Percentiles rank a stretch among this genome's conserved stretches.
Conservation (phyloP, 2,888 invertebrate species). For the Eupelmus urozonus region DNA sequence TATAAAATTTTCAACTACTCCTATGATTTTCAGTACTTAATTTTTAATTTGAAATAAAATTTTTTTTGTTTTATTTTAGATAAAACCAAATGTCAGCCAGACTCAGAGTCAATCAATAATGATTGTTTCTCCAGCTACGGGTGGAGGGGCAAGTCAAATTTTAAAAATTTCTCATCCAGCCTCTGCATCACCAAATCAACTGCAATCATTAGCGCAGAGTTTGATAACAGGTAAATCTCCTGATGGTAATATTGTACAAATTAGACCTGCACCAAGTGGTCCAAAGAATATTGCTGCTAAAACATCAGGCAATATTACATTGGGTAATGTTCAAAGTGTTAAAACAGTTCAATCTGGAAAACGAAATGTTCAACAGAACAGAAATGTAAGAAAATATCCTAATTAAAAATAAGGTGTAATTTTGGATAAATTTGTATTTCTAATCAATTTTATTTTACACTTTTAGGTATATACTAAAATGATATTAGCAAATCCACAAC, state of each 20-base stretch:
- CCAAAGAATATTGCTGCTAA: slow-evolving; percentile 72
- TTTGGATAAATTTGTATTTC: neutral
- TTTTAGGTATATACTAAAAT: slow-evolving; percentile 71
- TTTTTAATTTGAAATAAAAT: neutral
- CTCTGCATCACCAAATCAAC: slow-evolving; percentile 73
- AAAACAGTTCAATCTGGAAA: slow-evolving; percentile 72
- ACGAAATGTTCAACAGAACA: slow-evolving; percentile 76
- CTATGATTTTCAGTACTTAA: slow-evolving; percentile 2
- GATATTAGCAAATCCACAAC: slow-evolving; percentile 74
- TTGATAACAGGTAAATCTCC: slow-evolving; percentile 75
- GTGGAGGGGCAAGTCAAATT: slow-evolving; percentile 75
- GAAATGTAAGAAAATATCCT: slow-evolving; percentile 69
- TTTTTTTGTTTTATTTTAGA: slow-evolving; percentile 61
- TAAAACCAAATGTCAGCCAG: slow-evolving; percentile 69
- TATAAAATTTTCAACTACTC: neutral
- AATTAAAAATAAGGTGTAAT: slow-evolving; percentile 13
- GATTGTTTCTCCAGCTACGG: slow-evolving; percentile 75
- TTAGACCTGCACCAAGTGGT: slow-evolving; percentile 70
- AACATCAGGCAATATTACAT: slow-evolving; percentile 70
- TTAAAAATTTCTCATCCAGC: slow-evolving; percentile 76
- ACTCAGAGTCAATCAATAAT: slow-evolving; percentile 75
- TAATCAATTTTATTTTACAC: slow-evolving; percentile 3
- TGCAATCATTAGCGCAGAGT: slow-evolving; percentile 75
- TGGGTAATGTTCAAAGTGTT: slow-evolving; percentile 71
- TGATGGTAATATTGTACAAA: slow-evolving; percentile 75